Evolutionary conservation across 2,797 vertebrate genomes (phyloP).

Genomic region (Sebastiscus tertius): DNA sequence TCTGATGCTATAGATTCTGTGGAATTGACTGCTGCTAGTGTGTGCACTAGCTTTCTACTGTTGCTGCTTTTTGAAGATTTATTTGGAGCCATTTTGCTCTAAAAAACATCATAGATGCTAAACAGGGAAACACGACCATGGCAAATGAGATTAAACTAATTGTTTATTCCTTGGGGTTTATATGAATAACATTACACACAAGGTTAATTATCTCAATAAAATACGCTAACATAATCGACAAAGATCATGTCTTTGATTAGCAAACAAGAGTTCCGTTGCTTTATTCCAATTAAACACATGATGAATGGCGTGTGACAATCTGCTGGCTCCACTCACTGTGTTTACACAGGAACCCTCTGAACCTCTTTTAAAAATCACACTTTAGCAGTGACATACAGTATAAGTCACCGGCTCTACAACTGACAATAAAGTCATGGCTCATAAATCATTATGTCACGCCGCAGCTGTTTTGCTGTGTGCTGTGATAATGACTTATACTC

Average conservation of each 20-base stretch:
- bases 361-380: slow-evolving; percentile 58
- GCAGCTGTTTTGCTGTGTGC: slow-evolving; percentile 66
- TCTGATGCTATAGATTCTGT: slow-evolving; percentile 16
- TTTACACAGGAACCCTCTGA: slow-evolving; percentile 65
- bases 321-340: slow-evolving; percentile 51
- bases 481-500: slow-evolving; percentile 69
- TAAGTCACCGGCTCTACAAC: slow-evolving; percentile 72
- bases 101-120: slow-evolving; percentile 36
- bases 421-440: slow-evolving; percentile 74
- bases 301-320: slow-evolving; percentile 68
- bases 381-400: slow-evolving; percentile 62
- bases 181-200: slow-evolving; percentile 61
- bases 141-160: slow-evolving; percentile 64
- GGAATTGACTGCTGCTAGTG: not conserved
- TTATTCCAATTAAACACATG: slow-evolving; percentile 70
- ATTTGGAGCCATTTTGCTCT: slow-evolving; percentile 21
- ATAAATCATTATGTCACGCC: slow-evolving; percentile 70
- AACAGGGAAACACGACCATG: slow-evolving; percentile 22
- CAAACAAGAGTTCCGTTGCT: slow-evolving; percentile 62
- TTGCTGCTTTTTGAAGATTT: slow-evolving; percentile 14
- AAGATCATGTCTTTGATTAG: slow-evolving; percentile 75
- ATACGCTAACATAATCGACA: slow-evolving; percentile 48
- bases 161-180: slow-evolving; percentile 64
- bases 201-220: slow-evolving; percentile 72
- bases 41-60: not conserved